These are phyloP conservation scores for Mellilla xanthometata DNA, from an alignment of 2,888 invertebrate genomes.

Conservation along the genomic window DNA sequence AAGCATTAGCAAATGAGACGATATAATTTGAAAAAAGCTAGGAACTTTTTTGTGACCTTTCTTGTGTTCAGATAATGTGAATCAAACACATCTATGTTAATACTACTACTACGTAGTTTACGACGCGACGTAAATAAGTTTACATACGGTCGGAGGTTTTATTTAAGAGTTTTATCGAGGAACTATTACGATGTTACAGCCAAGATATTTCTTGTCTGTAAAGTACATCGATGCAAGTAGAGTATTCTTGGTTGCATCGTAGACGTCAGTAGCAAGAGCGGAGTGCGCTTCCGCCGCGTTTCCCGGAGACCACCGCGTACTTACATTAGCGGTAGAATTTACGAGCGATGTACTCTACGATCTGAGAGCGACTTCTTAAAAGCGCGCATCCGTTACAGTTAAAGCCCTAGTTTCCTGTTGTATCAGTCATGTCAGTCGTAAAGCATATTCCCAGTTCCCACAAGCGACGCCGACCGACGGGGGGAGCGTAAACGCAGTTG, in stretches of 20 bases:
- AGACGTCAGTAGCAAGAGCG: not conserved
- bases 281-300: conserved; percentile 1
- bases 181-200: too few relatives aligned
- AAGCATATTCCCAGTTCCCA: conserved; percentile 48
- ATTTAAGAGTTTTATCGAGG: too few relatives aligned
- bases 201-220: too few relatives aligned
- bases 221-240: too few relatives aligned
- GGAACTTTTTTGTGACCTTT: too few relatives aligned
- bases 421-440: conserved; percentile 35
- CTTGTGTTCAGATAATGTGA: too few relatives aligned
- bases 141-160: too few relatives aligned
- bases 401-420: conserved; percentile 36
- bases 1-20: too few relatives aligned
- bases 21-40: too few relatives aligned
- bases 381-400: conserved; percentile 29
- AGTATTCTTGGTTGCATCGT: not conserved
- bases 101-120: too few relatives aligned
- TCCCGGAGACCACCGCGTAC: conserved; percentile 18
- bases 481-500: conserved; percentile 35
- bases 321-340: conserved; percentile 23
- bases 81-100: too few relatives aligned
- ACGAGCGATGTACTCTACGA: conserved; percentile 28
- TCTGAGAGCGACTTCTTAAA: conserved; percentile 31
- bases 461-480: conserved; percentile 41
- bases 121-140: too few relatives aligned